Conservation (phyloP, 2,888 invertebrate species). For the Thymelicus lineola region DNA sequence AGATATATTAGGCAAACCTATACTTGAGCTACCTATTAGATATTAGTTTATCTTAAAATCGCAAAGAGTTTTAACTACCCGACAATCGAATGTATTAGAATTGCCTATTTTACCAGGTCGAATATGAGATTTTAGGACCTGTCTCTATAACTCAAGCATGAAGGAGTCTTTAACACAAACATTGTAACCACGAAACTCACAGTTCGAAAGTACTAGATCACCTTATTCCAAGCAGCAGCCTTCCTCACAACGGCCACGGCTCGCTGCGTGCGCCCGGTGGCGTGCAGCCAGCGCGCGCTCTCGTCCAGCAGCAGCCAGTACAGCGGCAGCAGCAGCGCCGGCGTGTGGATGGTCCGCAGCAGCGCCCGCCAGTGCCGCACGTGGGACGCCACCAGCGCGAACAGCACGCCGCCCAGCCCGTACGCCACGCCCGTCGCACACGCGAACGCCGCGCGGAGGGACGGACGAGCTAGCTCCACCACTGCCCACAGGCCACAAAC, state of each 20-base stretch:
- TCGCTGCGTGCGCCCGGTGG: constrained; percentile 82
- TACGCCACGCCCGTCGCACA: constrained; percentile 73
- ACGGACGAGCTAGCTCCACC: constrained; percentile 71
- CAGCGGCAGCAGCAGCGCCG: constrained; percentile 87
- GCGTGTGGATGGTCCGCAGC: constrained; percentile 87
- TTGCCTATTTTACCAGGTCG: too few relatives aligned
- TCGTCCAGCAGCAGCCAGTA: constrained; percentile 90
- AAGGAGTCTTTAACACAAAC: too few relatives aligned
- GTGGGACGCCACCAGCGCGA: constrained; percentile 67
- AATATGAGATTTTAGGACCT: too few relatives aligned
- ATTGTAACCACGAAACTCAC: too few relatives aligned
- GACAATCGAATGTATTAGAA: too few relatives aligned
- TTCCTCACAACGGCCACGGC: constrained; percentile 85
- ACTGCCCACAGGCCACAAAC: constrained; percentile 48
- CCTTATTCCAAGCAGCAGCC: constrained; percentile 87
- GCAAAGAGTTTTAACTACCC: too few relatives aligned
- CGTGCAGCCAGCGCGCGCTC: constrained; percentile 91
- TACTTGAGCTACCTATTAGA: too few relatives aligned
- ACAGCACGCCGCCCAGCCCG: constrained; percentile 84
- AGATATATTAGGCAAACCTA: too few relatives aligned
- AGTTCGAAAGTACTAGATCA: constrained; percentile 43
- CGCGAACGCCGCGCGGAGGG: constrained; percentile 70
- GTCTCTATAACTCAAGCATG: too few relatives aligned
- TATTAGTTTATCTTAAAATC: too few relatives aligned
- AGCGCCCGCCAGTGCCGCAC: constrained; percentile 88